These are phyloP conservation scores for Heliocidaris tuberculata DNA, from an alignment of 35 echinoderm and acorn worm genomes.

Conservation along the genomic window DNA sequence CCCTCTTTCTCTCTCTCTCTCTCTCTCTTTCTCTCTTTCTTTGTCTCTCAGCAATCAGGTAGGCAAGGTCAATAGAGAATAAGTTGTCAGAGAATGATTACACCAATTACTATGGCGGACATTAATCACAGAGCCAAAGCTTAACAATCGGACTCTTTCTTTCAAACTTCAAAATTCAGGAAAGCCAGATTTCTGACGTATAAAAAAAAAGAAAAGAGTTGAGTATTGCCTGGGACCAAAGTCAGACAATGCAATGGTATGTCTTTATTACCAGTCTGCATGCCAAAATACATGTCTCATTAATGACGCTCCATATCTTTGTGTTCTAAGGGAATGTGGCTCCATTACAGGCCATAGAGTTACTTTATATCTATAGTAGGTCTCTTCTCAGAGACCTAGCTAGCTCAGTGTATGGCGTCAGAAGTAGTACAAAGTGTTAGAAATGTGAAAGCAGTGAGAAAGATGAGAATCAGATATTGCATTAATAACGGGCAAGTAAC, in stretches of 20 bases:
- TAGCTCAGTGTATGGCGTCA: too few relatives aligned
- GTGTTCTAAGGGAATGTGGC: not conserved
- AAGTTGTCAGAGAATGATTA: conserved; percentile 34
- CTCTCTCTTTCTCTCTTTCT: not conserved
- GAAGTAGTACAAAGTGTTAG: not conserved
- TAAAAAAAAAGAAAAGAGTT: not conserved
- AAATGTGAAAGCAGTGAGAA: too few relatives aligned
- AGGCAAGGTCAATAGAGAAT: conserved; percentile 26
- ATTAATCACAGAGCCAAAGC: conserved; percentile 27
- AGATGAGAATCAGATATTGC: not conserved
- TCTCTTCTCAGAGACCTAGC: not conserved
- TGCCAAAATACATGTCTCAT: not conserved
- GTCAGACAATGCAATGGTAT: not conserved
- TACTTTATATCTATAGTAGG: not conserved
- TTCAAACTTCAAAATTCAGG: conserved; percentile 14
- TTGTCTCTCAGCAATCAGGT: not conserved
- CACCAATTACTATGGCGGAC: conserved; percentile 11
- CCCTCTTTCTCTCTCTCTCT: not conserved
- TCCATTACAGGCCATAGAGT: not conserved
- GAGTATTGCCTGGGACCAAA: not conserved
- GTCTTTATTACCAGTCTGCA: not conserved
- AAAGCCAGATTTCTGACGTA: not conserved
- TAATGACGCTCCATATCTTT: not conserved
- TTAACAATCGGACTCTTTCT: conserved; percentile 22
- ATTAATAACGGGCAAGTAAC: not conserved